phyloP scores from a whole-genome alignment of 2,113 vertebrate genomes.

The Daphoenositta chrysoptera region DNA sequence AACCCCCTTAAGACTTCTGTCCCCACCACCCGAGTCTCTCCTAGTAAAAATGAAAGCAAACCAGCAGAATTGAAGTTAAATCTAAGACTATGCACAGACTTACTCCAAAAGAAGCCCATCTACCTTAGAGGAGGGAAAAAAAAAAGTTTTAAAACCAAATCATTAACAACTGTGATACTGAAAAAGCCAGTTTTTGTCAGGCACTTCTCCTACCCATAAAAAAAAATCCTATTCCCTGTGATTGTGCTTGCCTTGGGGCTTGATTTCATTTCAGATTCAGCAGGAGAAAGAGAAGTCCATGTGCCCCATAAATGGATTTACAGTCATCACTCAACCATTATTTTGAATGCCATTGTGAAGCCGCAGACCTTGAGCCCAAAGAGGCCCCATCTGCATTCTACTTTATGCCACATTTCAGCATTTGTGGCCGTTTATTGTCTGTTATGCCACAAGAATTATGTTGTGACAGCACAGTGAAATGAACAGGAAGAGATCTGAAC shows the following conservation, averaged over 20 bases:
- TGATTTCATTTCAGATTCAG: neutral
- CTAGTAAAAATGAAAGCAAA: neutral
- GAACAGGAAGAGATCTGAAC: neutral
- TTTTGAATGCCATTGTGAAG: neutral
- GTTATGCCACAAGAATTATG: neutral
- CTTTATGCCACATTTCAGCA: neutral
- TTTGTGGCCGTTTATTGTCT: neutral
- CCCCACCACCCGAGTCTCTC: neutral
- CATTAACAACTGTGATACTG: neutral
- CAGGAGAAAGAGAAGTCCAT: neutral
- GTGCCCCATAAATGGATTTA: neutral
- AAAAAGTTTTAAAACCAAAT: accelerated
- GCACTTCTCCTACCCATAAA: neutral
- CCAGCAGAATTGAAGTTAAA: neutral
- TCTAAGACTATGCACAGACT: neutral
- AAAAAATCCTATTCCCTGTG: neutral
- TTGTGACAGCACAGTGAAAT: neutral
- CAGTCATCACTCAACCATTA: neutral
- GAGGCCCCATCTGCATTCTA: neutral
- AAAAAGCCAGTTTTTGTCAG: neutral
- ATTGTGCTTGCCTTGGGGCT: accelerated
- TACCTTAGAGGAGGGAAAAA: neutral
- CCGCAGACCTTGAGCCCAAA: neutral
- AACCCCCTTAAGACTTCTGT: neutral
- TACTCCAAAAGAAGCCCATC: neutral